Evolutionary conservation across 2,797 vertebrate species (phyloP), one percentile per base, ranked within the genome.

Genomic region (Buceros bicornis): DNA sequence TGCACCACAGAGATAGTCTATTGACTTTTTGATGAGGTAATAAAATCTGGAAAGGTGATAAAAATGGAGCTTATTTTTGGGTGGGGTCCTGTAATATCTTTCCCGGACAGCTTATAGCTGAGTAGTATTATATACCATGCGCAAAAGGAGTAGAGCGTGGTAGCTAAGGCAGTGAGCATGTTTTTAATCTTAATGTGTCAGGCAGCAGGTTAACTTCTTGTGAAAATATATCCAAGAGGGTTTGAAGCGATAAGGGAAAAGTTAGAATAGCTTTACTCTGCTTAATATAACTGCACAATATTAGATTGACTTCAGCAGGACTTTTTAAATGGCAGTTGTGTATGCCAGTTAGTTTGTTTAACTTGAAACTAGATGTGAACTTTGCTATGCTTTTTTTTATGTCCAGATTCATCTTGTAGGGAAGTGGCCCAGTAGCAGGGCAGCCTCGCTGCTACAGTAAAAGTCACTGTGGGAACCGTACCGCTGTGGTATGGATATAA

Each of bases 21-120:
- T 29, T 78, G 66, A 50, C 57, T 82, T 84, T 85, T 76, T 90
- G 72, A 84, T 82, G 84, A 50, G 50, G 33, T 79, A 76, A 82
- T 88, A 77, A 90, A 91, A 92, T 86, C 89, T 94, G 82, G 62
- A 58, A 74, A 94, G 84, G 77, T 89, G 93, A 92, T 87, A 93
- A 86, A 93, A 97, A 80, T 2, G 14, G n/a, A 85, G 53, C 66
- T 71, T 60, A 82, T 89, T 93, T 92, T 93, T 40, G 85, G 69
- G 82, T 87, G 70, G 54, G 28, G 80, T 89, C 58, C 43, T 82
- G 18, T 80, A 13, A 24, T 94, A 78, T 96, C 82, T 93, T 15
- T 89, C 76, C 73, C 51, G 43, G 92, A 96, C 93, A 70, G 77
- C 25, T 90, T 60, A 56, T 79, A 92, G 73, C 50, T 26, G 45